Percentiles rank a stretch among this genome's conserved stretches.
Evolutionary conservation across 2,888 invertebrate genomes (phyloP).

Genomic region (Bursaphelenchus okinawaensis): DNA sequence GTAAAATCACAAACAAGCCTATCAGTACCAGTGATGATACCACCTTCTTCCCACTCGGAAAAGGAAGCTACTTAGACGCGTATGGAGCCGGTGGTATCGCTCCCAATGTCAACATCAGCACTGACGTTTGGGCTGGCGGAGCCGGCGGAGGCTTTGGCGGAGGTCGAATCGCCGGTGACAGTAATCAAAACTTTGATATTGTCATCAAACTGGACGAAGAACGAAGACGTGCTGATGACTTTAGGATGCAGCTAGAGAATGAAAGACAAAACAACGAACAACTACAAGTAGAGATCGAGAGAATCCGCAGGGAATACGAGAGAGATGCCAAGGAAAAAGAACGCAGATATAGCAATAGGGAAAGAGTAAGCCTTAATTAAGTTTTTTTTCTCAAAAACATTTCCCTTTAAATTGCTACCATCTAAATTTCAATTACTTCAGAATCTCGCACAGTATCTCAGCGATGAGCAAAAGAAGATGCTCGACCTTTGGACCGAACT

Average conservation of each 20-base stretch:
- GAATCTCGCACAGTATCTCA: conserved; percentile 54
- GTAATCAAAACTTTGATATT: conserved; percentile 54
- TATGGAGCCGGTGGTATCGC: conserved; percentile 21
- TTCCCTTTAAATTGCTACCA: neutral
- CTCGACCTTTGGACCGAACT: conserved; percentile 55
- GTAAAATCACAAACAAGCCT: conserved; percentile 40
- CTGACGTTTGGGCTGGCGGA: conserved; percentile 17
- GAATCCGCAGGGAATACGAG: conserved; percentile 50
- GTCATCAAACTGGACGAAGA: conserved; percentile 52
- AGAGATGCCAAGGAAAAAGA: conserved; percentile 52
- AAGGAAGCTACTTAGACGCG: conserved; percentile 30
- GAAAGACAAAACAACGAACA: conserved; percentile 45
- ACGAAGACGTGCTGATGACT: conserved; percentile 51
- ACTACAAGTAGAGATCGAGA: conserved; percentile 49
- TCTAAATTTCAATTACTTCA: conserved; percentile 17
- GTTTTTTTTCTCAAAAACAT: neutral
- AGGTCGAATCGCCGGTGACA: conserved; percentile 31
- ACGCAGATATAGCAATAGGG: conserved; percentile 41
- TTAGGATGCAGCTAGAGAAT: conserved; percentile 49
- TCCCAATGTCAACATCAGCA: conserved; percentile 13
- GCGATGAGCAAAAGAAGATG: conserved; percentile 57
- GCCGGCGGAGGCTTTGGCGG: conserved; percentile 14
- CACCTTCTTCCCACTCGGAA: conserved; percentile 30
- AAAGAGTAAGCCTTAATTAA: conserved; percentile 26
- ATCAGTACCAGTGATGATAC: conserved; percentile 18